Conservation (phyloP, 2,113 vertebrate genomes). For the Nymphicus hollandicus region DNA sequence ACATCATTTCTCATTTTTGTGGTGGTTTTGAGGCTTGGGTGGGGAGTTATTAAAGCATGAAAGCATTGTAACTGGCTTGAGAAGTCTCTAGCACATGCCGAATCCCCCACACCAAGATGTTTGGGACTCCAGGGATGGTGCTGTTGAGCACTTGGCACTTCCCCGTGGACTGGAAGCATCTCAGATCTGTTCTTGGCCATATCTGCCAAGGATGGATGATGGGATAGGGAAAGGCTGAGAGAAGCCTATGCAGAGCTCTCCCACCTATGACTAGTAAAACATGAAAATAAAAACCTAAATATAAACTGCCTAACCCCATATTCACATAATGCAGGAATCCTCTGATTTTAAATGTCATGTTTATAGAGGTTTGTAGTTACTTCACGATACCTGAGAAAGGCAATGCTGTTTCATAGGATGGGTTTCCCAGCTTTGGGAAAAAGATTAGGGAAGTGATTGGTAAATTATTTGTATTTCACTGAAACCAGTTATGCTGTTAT, state of each 20-base stretch:
- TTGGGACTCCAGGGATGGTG: neutral
- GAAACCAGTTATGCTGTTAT: neutral
- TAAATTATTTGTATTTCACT: neutral
- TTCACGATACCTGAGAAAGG: neutral
- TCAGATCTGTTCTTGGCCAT: accelerated
- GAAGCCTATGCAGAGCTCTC: neutral
- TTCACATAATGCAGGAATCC: neutral
- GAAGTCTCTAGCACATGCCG: neutral
- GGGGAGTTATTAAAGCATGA: neutral
- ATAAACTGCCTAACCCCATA: neutral
- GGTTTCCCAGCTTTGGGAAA: neutral
- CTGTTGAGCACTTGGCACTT: neutral
- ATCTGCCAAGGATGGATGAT: neutral
- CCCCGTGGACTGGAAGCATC: neutral
- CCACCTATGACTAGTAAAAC: neutral
- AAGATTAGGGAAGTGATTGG: neutral
- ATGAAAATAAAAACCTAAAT: neutral
- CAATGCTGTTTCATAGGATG: neutral
- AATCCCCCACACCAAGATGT: neutral
- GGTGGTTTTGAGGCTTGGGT: neutral
- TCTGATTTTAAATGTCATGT: neutral
- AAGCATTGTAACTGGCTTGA: neutral
- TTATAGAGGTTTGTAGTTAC: neutral
- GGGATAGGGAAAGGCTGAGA: neutral
- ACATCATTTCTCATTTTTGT: neutral